These are phyloP conservation scores for Germaria angustata DNA, from an alignment of 2,888 invertebrate species.

Conservation along the genomic window DNA sequence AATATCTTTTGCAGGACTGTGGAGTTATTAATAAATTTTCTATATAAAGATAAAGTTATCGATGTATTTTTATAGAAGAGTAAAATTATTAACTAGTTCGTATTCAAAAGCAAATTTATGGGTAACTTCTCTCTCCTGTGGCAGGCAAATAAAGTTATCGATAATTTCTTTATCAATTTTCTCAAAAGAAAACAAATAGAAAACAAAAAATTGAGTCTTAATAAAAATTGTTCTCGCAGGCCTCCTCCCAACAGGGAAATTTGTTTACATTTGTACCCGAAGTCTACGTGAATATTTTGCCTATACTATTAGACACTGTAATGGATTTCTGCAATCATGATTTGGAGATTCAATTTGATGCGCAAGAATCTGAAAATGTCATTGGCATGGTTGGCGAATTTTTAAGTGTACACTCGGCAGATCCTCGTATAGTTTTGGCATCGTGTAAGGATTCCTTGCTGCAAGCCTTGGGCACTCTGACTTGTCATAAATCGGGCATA, in stretches of 20 bases:
- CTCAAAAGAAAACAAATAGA: neutral
- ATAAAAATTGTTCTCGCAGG: constrained; percentile 71
- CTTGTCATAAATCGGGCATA: constrained; percentile 87
- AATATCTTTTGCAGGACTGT: no score
- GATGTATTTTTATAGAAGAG: no score
- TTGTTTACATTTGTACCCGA: constrained; percentile 86
- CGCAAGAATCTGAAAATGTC: constrained; percentile 82
- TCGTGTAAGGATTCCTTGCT: constrained; percentile 89
- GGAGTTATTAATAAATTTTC: no score
- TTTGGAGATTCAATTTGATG: constrained; percentile 76
- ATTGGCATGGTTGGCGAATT: constrained; percentile 86
- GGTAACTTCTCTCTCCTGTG: no score
- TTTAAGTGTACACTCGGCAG: constrained; percentile 87
- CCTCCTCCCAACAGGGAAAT: constrained; percentile 81
- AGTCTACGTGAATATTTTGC: constrained; percentile 83
- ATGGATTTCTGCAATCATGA: constrained; percentile 80
- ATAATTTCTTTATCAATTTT: neutral
- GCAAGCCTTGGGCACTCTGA: constrained; percentile 88
- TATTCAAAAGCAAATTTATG: no score
- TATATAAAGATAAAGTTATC: no score
- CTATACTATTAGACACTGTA: constrained; percentile 78
- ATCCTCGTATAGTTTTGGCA: constrained; percentile 86
- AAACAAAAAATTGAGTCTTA: neutral
- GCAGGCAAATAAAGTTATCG: neutral
- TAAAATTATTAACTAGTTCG: no score